These are phyloP conservation scores for Tuberolachnus salignus DNA, from an alignment of 2,888 invertebrate genomes.

Conservation along the genomic window DNA sequence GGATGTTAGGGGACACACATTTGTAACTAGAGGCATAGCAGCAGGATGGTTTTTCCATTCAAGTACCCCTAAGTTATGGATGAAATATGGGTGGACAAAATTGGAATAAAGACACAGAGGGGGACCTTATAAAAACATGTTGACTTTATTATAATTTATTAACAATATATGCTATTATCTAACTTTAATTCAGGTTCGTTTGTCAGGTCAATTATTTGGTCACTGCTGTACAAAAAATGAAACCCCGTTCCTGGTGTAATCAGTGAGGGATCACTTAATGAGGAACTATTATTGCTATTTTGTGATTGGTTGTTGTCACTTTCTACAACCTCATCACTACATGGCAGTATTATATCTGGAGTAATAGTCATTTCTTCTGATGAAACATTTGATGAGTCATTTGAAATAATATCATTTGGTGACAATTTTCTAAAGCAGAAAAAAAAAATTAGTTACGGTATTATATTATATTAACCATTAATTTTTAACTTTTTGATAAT, in stretches of 20 bases:
- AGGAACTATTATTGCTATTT: no score
- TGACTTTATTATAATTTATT: neutral
- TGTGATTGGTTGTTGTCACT: no score
- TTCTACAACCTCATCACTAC: neutral
- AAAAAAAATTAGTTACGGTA: no score
- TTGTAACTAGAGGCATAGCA: no score
- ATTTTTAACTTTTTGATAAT: no score
- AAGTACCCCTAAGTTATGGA: no score
- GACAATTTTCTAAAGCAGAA: constrained; percentile 2
- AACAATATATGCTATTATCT: neutral
- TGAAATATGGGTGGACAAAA: no score
- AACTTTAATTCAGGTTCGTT: constrained; percentile 3
- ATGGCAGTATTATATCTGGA: constrained; percentile 18
- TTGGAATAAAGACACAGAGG: no score
- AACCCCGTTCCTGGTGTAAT: constrained; percentile 21
- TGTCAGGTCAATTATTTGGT: constrained; percentile 23
- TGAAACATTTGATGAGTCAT: neutral
- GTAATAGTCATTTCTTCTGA: constrained; percentile 29
- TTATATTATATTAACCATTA: no score
- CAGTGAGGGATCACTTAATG: neutral
- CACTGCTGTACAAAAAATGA: constrained; percentile 20
- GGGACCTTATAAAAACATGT: no score
- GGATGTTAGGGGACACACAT: no score
- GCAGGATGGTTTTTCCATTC: no score
- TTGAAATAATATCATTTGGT: neutral